Evolutionary conservation across 2,888 invertebrate genomes (phyloP).

Genomic region (Platycnemis pennipes): DNA sequence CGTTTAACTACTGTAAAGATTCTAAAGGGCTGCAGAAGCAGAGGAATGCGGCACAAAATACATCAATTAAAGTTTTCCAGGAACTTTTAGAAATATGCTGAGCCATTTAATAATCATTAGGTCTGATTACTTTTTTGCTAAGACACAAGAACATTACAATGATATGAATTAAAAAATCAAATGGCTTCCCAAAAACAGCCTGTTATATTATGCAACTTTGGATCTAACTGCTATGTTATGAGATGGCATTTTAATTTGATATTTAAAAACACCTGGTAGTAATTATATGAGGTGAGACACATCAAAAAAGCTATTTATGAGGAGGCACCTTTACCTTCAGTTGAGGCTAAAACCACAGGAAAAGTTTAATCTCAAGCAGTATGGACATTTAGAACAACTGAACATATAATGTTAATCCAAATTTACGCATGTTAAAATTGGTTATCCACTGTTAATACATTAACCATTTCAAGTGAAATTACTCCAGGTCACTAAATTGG

Average conservation of each 20-base stretch:
- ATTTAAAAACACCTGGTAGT: not conserved
- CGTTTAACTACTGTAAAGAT: not conserved
- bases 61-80: not conserved
- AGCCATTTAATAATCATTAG: not conserved
- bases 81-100: not conserved
- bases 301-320: not conserved
- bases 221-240: not conserved
- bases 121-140: not conserved
- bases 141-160: too few species aligned
- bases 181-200: not conserved
- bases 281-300: not conserved
- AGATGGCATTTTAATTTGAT: not conserved
- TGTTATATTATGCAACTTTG: not conserved
- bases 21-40: not conserved
- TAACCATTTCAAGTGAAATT: not conserved
- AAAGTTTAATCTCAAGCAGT: not conserved
- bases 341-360: not conserved
- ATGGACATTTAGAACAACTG: not conserved
- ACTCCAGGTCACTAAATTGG: slow-evolving; percentile 3
- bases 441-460: not conserved
- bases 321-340: not conserved
- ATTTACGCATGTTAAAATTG: not conserved
- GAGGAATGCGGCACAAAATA: not conserved
- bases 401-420: not conserved
- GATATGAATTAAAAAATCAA: not conserved